phyloP scores from a whole-genome alignment of 2,797 vertebrate genomes.

The Psittacula echo region DNA sequence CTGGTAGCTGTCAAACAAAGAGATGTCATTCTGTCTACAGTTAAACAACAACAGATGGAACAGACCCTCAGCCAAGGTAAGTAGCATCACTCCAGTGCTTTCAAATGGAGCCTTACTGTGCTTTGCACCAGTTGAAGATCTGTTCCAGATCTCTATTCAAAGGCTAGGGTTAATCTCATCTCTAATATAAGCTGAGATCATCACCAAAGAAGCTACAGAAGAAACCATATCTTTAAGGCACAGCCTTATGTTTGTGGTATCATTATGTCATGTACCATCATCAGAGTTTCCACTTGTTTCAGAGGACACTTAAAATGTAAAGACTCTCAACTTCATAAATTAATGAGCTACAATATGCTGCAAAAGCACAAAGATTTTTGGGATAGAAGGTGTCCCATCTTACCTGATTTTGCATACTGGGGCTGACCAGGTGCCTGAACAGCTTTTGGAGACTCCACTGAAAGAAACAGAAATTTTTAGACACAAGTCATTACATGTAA shows the following conservation, averaged over 20 bases:
- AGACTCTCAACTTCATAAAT: not conserved
- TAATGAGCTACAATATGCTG: not conserved
- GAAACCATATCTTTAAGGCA: not conserved
- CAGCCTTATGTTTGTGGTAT: not conserved
- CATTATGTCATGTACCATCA: not conserved
- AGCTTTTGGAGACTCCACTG: not conserved
- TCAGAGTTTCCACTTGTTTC: not conserved
- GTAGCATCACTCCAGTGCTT: constrained; percentile 42
- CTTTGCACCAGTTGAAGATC: constrained; percentile 20
- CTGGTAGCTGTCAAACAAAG: constrained; percentile 69
- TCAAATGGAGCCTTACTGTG: not conserved
- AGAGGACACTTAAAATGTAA: not conserved
- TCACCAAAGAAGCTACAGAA: not conserved
- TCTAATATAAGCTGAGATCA: constrained; percentile 1
- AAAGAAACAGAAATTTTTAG: not conserved
- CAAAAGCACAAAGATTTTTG: not conserved
- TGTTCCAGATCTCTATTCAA: constrained; percentile 10
- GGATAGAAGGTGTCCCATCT: not conserved
- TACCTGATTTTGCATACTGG: not conserved
- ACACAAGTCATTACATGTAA: not conserved
- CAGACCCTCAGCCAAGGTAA: constrained; percentile 65
- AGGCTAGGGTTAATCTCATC: constrained; percentile 7
- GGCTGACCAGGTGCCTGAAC: not conserved
- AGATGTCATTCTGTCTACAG: constrained; percentile 68
- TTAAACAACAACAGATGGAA: constrained; percentile 70